A percentile compares a stretch with the other conserved stretches of the same genome.
Evolutionary conservation across 2,797 vertebrate species (phyloP).

Genomic region (Meriones psammophilus): DNA sequence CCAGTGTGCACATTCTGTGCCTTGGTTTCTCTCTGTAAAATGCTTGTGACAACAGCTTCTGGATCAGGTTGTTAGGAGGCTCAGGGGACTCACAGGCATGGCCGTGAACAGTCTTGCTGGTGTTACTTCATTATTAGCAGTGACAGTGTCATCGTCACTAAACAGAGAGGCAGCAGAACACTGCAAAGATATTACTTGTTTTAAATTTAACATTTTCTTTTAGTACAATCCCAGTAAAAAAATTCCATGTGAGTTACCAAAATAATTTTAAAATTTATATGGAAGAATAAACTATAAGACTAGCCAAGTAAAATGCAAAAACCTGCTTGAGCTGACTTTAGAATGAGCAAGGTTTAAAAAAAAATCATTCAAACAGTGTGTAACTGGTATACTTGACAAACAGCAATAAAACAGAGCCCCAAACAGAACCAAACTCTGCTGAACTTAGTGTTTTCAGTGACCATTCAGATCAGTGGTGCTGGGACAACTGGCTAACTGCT

Average conservation of each 20-base stretch:
- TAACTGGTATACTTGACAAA: not conserved
- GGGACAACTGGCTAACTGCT: conserved; percentile 56
- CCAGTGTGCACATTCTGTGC: not conserved
- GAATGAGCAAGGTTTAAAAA: conserved; percentile 32
- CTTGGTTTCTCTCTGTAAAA: conserved; percentile 26
- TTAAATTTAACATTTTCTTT: conserved; percentile 70
- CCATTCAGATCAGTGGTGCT: conserved; percentile 22
- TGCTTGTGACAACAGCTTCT: not conserved
- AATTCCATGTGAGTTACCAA: conserved; percentile 63
- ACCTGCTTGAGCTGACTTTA: conserved; percentile 32
- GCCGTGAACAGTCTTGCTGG: not conserved
- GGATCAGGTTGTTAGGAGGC: not conserved
- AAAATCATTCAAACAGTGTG: conserved; percentile 58
- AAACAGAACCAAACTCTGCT: conserved; percentile 45
- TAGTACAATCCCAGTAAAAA: conserved; percentile 34
- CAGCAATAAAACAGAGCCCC: not conserved
- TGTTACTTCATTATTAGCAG: not conserved
- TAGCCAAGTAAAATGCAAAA: conserved; percentile 78
- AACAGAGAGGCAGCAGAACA: not conserved
- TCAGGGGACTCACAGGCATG: not conserved
- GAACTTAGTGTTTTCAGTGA: conserved; percentile 55
- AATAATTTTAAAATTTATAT: conserved; percentile 71
- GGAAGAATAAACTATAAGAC: conserved; percentile 73
- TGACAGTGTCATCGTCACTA: not conserved
- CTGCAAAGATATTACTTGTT: not conserved